Base-by-base conservation (phyloP, 2,888 invertebrate genomes). In the Drosophila lacicola region DNA sequence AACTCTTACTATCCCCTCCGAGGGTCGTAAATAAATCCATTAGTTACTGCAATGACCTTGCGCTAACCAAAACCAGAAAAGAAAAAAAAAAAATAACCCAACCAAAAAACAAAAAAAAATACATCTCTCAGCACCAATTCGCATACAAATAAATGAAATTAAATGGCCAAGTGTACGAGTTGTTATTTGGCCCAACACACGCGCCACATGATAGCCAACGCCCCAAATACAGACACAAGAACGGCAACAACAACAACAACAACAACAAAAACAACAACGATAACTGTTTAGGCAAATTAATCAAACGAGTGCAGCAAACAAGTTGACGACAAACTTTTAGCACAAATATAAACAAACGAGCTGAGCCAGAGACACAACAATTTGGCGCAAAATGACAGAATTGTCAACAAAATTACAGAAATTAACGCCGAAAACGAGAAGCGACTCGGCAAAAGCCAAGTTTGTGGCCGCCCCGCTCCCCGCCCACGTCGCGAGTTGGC, bases 331-430 rank as follows among this genome's bases (percentile, higher is more conserved):
- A 70, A 80, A 74, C 64, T 74, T 76, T 71, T 51, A 45, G 60
- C 44, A 17, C 55, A 77, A 76, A 68, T 54, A 71, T 65, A 72
- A 66, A 61, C 51, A 58, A 67, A 55, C 11, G 37, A 50, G 58
- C 56, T 14, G 42, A 42, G 49, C 45, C 17, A 33, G 36, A 60
- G 25, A 50, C 55, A 47, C 41, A 70, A 61, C 47, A 57, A 61
- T 67, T 64, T 57, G 46, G 14, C 73, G 53, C 54, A 79, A 78
- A 77, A 67, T 63, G 70, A 37, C 72, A 67, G 56, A 72, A 64
- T 47, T 79, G 49, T 74, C 69, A 79, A 71, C 63, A 62, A 70
- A 77, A 66, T 56, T 79, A 77, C 58, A 55, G 37, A 74, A 79
- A 77, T 63, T 57, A 68, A 63, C 50, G 69, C 66, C 54, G 37